phyloP scores from a whole-genome alignment of 2,888 invertebrate species.

The Dryobota labecula region DNA sequence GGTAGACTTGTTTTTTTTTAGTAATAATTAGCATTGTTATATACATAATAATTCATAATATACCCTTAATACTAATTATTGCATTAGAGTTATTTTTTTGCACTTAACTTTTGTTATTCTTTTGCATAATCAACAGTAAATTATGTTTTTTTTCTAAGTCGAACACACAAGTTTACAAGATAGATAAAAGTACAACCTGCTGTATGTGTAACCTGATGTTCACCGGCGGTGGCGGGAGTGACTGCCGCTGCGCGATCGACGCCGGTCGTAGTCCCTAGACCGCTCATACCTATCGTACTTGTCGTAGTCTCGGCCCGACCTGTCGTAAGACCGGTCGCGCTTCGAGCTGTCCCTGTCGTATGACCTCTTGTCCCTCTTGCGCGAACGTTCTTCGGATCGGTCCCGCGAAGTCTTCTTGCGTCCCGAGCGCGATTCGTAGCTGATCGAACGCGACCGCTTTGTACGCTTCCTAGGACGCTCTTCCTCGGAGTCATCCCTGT shows the following conservation, averaged over 20 bases:
- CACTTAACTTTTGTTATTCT: conserved; percentile 46
- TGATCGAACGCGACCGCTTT: conserved; percentile 82
- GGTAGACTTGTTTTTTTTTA: conserved; percentile 35
- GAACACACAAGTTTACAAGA: conserved; percentile 54
- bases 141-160: conserved; percentile 43
- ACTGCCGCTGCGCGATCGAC: conserved; percentile 82
- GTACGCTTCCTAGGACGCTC: conserved; percentile 80
- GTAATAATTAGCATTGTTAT: conserved; percentile 32
- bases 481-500: conserved; percentile 84
- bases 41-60: conserved; percentile 39
- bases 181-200: conserved; percentile 85
- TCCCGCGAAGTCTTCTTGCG: conserved; percentile 74
- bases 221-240: conserved; percentile 84
- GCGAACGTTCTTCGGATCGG: conserved; percentile 76
- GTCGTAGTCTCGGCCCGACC: conserved; percentile 72
- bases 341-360: conserved; percentile 78
- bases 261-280: conserved; percentile 84
- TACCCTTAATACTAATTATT: conserved; percentile 50
- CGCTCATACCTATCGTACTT: conserved; percentile 88
- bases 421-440: conserved; percentile 80
- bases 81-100: conserved; percentile 26
- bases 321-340: conserved; percentile 68
- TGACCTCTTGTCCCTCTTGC: conserved; percentile 76
- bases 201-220: conserved; percentile 82
- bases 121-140: conserved; percentile 36